phyloP scores from a whole-genome alignment of 2,888 invertebrate species.

The Papilio elwesi region DNA sequence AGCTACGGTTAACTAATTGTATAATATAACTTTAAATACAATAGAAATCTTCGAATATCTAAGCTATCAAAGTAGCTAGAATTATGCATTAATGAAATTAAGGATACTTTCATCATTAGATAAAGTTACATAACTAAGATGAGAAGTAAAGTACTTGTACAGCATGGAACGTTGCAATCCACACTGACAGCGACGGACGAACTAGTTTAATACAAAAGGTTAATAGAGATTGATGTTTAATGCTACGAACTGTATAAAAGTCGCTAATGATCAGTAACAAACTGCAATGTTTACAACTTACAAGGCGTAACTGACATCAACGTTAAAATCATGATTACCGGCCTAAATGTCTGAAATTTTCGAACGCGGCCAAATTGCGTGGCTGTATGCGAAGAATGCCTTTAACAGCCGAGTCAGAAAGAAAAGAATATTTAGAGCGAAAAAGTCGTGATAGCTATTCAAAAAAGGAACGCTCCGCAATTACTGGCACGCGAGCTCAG shows the following conservation, averaged over 20 bases:
- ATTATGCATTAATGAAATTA: no score
- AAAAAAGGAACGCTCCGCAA: slow-evolving; percentile 80
- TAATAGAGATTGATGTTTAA: no score
- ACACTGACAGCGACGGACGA: no score
- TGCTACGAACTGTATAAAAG: no score
- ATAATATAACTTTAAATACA: neutral
- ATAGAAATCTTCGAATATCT: neutral
- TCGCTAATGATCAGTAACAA: slow-evolving; percentile 1
- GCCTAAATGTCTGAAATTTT: slow-evolving; percentile 74
- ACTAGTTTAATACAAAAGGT: no score
- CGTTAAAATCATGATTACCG: slow-evolving; percentile 45
- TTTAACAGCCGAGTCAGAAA: slow-evolving; percentile 58
- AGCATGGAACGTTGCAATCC: no score
- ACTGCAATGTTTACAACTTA: slow-evolving; percentile 8
- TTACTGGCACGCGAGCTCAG: slow-evolving; percentile 83
- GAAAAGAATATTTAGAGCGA: slow-evolving; percentile 79
- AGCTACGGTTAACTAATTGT: slow-evolving; percentile 27
- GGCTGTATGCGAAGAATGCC: slow-evolving; percentile 79
- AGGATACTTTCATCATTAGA: no score
- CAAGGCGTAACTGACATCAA: slow-evolving; percentile 22
- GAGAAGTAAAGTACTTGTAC: no score
- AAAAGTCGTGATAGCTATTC: slow-evolving; percentile 84
- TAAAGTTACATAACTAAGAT: no score
- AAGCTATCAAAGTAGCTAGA: no score
- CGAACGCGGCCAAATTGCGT: slow-evolving; percentile 70